Percentiles rank a stretch among this genome's conserved stretches.
phyloP scores from a whole-genome alignment of 2,113 vertebrate genomes.

The Peucedramus taeniatus region DNA sequence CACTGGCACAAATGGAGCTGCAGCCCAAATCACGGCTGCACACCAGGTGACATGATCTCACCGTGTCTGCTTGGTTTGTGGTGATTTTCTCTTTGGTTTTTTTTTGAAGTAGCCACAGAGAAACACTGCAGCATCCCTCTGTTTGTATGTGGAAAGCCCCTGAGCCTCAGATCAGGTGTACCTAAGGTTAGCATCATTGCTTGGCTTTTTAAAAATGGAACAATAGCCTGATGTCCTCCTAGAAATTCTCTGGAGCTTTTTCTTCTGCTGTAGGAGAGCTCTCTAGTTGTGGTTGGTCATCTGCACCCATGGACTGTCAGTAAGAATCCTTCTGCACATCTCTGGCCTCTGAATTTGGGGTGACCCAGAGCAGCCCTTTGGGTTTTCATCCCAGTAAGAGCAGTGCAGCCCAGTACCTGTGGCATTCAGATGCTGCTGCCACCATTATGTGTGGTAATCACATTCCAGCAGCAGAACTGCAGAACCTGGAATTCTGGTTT shows the following conservation, averaged over 20 bases:
- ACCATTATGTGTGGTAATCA: not conserved
- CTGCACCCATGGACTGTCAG: not conserved
- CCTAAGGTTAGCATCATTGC: fast-evolving
- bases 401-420: not conserved
- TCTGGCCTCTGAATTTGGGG: not conserved
- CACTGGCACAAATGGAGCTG: fast-evolving
- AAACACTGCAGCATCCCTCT: fast-evolving
- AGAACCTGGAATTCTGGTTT: constrained; percentile 56
- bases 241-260: not conserved
- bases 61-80: fast-evolving
- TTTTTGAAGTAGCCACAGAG: fast-evolving
- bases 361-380: not conserved
- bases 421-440: not conserved
- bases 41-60: fast-evolving
- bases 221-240: not conserved
- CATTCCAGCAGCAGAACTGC: not conserved
- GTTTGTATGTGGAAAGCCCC: not conserved
- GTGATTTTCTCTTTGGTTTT: fast-evolving
- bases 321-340: not conserved
- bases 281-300: fast-evolving
- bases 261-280: not conserved
- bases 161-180: not conserved
- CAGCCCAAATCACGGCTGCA: fast-evolving
- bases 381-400: not conserved
- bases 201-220: not conserved